phyloP scores from a whole-genome alignment of 2,888 invertebrate species.

The Agrotis puta region DNA sequence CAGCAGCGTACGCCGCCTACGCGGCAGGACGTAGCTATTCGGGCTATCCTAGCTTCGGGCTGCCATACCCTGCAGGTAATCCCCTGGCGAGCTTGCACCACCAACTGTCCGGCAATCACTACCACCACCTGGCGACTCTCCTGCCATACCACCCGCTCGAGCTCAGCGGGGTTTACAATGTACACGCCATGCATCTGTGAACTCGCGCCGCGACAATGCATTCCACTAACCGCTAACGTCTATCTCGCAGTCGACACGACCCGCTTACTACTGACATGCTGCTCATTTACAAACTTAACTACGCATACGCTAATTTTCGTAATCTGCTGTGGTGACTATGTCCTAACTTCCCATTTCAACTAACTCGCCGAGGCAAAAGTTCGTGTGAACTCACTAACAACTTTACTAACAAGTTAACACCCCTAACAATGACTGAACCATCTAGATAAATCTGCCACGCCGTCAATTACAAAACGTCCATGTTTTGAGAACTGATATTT shows the following conservation, averaged over 20 bases:
- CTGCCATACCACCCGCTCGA: slow-evolving; percentile 93
- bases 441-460: slow-evolving; percentile 87
- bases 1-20: slow-evolving; percentile 98
- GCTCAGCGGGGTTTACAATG: slow-evolving; percentile 92
- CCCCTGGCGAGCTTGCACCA: slow-evolving; percentile 95
- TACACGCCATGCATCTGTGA: slow-evolving; percentile 96
- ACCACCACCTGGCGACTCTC: slow-evolving; percentile 92
- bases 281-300: slow-evolving; percentile 80
- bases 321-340: slow-evolving; percentile 84
- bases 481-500: slow-evolving; percentile 86
- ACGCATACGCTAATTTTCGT: slow-evolving; percentile 83
- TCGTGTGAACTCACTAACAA: slow-evolving; percentile 88
- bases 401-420: slow-evolving; percentile 89
- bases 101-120: slow-evolving; percentile 92
- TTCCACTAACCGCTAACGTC: slow-evolving; percentile 87
- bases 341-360: slow-evolving; percentile 84
- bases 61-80: slow-evolving; percentile 99
- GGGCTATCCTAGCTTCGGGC: slow-evolving; percentile 99
- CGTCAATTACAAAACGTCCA: slow-evolving; percentile 89
- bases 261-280: slow-evolving; percentile 80
- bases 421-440: slow-evolving; percentile 90
- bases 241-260: slow-evolving; percentile 77
- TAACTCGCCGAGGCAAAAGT: slow-evolving; percentile 86
- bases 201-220: slow-evolving; percentile 91
- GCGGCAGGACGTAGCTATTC: slow-evolving; percentile 99